Evolutionary conservation across 1,140 invertebrate species (phyloP), one percentile per base, ranked within the genome.

Genomic region (Drusus annulatus): DNA sequence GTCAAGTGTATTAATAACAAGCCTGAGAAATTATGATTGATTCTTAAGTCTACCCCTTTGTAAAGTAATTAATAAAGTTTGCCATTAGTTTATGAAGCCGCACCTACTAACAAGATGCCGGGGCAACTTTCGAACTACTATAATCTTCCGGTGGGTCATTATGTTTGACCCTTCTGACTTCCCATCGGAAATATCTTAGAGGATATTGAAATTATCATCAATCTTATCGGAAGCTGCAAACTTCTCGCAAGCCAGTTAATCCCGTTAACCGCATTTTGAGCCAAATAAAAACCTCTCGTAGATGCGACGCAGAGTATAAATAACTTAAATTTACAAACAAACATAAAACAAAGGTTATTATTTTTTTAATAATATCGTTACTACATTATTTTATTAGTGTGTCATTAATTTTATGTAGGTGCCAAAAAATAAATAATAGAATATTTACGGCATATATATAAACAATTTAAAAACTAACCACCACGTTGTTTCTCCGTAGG

Each of bases 1-100:
- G 65, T 69, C 65, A 69, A 69, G 65, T 58, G 54, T 74, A 74
- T 74, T 74, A 74, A 74, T 74, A 74, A 74, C 75, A 77, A 63
- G 50, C 45, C 10, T 71, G 76, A 69, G 23, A 69, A 60, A 77
- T 75, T 77, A 75, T 81, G 74, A 80, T 80, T 76, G 71, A 75
- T 80, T 68, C 62, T 51, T 80, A 76, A 68, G 50, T 76, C 73
- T 60, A 71, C 60, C 73, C 73, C 73, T 52, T 75, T 68, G 63
- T 73, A 52, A 78, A 73, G 74, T 78, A 81, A 81, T 81, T 81
- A 78, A 81, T 81, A 81, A 81, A 81, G 80, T 81, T 81, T 16
- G 7, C n/a, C 52, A 45, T 31, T 74, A 81, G 76, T 78, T 81
- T 81, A 62, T 58, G 36, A 63, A 76, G 79, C 60, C 65, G 71